A percentile compares a stretch with the other conserved stretches of the same genome.
Conservation (phyloP, 1,140 invertebrate species). For the Goniozus legneri region DNA sequence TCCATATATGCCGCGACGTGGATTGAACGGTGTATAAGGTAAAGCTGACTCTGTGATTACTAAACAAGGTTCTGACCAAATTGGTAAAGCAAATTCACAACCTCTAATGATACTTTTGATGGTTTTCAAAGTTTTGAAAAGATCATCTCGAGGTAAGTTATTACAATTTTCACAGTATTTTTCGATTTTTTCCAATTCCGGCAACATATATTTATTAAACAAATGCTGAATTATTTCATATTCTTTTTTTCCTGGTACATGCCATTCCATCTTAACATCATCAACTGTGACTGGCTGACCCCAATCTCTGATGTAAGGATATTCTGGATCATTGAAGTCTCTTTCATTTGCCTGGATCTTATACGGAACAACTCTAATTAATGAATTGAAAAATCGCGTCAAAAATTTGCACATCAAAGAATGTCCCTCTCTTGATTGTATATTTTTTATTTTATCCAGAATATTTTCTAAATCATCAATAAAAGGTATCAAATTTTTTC, state of each 20-base stretch:
- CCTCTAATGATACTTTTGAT: slow-evolving; percentile 46
- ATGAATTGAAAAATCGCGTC: slow-evolving; percentile 52
- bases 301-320: slow-evolving; percentile 82
- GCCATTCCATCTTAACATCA: slow-evolving; percentile 71
- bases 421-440: slow-evolving; percentile 63
- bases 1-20: slow-evolving; percentile 43
- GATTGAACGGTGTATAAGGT: slow-evolving; percentile 41
- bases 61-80: slow-evolving; percentile 60
- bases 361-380: slow-evolving; percentile 62
- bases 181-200: slow-evolving; percentile 56
- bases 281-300: slow-evolving; percentile 66
- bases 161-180: slow-evolving; percentile 47
- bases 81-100: slow-evolving; percentile 58
- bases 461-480: slow-evolving; percentile 60
- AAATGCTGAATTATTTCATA: slow-evolving; percentile 63
- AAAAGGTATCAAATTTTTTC: slow-evolving; percentile 61
- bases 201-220: slow-evolving; percentile 62
- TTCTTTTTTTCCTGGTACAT: slow-evolving; percentile 70
- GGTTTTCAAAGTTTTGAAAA: slow-evolving; percentile 52
- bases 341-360: slow-evolving; percentile 62
- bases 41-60: slow-evolving; percentile 46
- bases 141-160: slow-evolving; percentile 46
- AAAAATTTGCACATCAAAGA: slow-evolving; percentile 55
- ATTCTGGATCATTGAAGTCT: slow-evolving; percentile 65
- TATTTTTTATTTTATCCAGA: slow-evolving; percentile 61